These are phyloP conservation scores for Porphyrio hochstetteri DNA, from an alignment of 2,113 vertebrate genomes.

Conservation along the genomic window DNA sequence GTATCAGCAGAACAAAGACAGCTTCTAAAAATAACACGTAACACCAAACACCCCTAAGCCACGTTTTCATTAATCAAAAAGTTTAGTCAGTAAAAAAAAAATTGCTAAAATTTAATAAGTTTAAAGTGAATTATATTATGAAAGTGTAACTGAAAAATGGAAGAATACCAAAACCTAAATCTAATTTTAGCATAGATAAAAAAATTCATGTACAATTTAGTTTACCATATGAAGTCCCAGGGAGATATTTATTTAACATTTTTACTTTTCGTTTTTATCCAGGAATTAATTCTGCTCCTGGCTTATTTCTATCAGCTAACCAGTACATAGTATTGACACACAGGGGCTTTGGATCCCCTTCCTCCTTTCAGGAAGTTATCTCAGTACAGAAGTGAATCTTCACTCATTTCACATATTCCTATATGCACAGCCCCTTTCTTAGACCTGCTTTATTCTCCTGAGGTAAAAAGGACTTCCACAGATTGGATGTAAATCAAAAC, in stretches of 20 bases:
- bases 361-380: not conserved
- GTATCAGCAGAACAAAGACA: not conserved
- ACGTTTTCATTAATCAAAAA: not conserved
- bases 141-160: not conserved
- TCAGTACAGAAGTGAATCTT: not conserved
- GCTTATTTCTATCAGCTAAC: not conserved
- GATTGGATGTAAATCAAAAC: not conserved
- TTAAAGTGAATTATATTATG: not conserved
- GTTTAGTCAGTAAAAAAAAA: not conserved
- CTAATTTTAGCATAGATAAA: not conserved
- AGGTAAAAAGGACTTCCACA: not conserved
- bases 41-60: not conserved
- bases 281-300: not conserved
- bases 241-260: not conserved
- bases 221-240: not conserved
- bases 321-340: accelerated
- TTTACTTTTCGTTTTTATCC: not conserved
- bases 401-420: not conserved
- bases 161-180: not conserved
- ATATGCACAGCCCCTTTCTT: not conserved
- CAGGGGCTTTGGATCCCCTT: not conserved
- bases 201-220: not conserved
- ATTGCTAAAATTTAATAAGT: not conserved
- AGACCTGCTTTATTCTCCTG: not conserved
- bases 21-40: not conserved